Evolutionary conservation across 2,797 vertebrate genomes (phyloP).

Genomic region (Lophura swinhoii): DNA sequence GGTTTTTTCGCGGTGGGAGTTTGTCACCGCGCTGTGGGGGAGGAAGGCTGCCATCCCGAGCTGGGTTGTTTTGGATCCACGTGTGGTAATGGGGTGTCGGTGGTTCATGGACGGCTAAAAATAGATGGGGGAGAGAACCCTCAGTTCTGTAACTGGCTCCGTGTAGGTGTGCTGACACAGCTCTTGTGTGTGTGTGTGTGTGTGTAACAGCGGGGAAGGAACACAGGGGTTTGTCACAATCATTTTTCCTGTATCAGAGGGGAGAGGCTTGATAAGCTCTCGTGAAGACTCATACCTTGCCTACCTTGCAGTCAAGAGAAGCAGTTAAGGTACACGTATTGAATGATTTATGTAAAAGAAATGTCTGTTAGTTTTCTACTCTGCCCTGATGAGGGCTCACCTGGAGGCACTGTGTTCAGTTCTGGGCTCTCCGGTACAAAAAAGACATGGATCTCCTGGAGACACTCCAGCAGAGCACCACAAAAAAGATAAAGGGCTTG

Average conservation of each 20-base stretch:
- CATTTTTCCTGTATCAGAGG: rapidly evolving
- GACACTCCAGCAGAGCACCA: too few species aligned
- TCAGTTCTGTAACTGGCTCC: rapidly evolving
- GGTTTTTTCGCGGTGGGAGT: too few species aligned
- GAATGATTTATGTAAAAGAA: background rate
- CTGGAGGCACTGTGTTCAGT: too few species aligned
- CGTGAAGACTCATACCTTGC: background rate
- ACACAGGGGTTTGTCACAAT: rapidly evolving
- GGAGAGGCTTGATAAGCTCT: background rate
- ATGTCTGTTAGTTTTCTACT: background rate
- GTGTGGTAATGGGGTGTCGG: background rate
- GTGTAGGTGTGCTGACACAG: rapidly evolving
- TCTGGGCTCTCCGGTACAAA: too few species aligned
- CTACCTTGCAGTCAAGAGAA: background rate
- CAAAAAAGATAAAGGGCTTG: too few species aligned
- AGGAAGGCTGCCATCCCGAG: too few species aligned
- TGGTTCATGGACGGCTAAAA: background rate
- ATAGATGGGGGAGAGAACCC: background rate
- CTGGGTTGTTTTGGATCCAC: rapidly evolving
- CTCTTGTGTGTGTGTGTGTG: too few species aligned
- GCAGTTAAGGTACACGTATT: background rate
- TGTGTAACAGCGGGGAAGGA: rapidly evolving
- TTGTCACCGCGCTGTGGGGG: too few species aligned
- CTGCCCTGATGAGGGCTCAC: too few species aligned
- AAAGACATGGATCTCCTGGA: too few species aligned